Evolutionary conservation across 1,140 invertebrate genomes (phyloP).

Genomic region (Pseudobourletiella spinata): DNA sequence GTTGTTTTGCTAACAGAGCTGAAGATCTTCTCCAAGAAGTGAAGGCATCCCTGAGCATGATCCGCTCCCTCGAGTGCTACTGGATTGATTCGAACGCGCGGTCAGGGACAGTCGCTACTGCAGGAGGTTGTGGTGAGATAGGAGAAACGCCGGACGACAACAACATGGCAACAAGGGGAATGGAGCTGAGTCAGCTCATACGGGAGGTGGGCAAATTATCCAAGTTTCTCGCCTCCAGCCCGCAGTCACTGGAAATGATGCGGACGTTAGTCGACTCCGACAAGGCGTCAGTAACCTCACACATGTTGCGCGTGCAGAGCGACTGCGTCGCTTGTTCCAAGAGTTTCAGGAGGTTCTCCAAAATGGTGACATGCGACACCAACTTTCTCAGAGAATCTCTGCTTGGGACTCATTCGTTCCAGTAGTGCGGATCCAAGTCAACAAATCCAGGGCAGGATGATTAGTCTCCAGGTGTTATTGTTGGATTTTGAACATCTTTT

Average conservation of each 20-base stretch:
- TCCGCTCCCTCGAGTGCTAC: neutral
- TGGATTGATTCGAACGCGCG: neutral
- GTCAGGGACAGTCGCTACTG: neutral
- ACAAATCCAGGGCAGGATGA: too few relatives aligned
- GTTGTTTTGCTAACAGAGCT: too few relatives aligned
- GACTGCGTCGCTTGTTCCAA: neutral
- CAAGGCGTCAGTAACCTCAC: neutral
- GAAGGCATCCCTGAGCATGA: neutral
- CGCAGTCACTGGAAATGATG: too few relatives aligned
- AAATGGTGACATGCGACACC: neutral
- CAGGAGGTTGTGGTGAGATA: neutral
- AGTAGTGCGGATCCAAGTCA: too few relatives aligned
- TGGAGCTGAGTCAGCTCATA: neutral
- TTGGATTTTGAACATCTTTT: too few relatives aligned
- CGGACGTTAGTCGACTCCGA: neutral
- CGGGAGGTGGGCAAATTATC: neutral
- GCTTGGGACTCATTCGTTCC: neutral
- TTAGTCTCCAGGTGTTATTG: too few relatives aligned
- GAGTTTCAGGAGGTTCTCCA: slow-evolving; percentile 2
- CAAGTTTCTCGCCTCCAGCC: neutral
- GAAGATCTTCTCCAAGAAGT: neutral
- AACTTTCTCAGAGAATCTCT: neutral
- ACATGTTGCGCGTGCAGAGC: neutral
- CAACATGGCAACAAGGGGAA: neutral
- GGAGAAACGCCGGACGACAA: neutral